These are phyloP conservation scores for Drosophila guanche DNA, from an alignment of 1,140 invertebrate genomes.

Conservation along the genomic window DNA sequence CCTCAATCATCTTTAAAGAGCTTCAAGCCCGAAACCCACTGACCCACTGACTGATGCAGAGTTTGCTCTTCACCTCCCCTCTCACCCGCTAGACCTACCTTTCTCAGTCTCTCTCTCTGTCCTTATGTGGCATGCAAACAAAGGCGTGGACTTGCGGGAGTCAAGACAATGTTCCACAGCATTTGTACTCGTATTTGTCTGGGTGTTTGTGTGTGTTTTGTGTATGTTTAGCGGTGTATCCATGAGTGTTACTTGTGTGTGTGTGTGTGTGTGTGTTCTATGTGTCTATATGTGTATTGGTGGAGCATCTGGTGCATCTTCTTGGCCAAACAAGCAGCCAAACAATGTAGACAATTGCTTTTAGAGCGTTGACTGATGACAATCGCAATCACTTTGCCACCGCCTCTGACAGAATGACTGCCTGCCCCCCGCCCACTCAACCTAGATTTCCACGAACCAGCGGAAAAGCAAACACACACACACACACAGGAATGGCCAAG, in stretches of 20 bases:
- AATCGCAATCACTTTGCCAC: conserved; percentile 77
- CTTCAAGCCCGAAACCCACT: neutral
- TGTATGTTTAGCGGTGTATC: conserved; percentile 6
- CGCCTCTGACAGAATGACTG: too few relatives aligned
- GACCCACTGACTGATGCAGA: neutral
- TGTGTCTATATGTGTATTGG: conserved; percentile 22
- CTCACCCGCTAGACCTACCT: too few relatives aligned
- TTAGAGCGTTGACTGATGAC: conserved; percentile 82
- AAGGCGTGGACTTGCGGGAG: conserved; percentile 53
- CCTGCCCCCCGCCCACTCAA: conserved; percentile 60
- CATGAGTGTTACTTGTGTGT: conserved; percentile 20
- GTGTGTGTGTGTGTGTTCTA: conserved; percentile 33
- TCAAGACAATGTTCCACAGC: conserved; percentile 61
- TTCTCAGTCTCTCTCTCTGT: too few relatives aligned
- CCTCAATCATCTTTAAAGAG: too few relatives aligned
- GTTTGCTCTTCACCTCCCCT: neutral
- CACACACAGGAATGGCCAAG: conserved; percentile 10
- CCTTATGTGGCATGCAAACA: conserved; percentile 63
- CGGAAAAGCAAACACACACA: conserved; percentile 60
- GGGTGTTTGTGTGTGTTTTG: conserved; percentile 20
- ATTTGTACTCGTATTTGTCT: conserved; percentile 13
- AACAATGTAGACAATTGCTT: conserved; percentile 82
- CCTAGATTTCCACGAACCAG: conserved; percentile 69
- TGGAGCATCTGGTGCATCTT: conserved; percentile 66
- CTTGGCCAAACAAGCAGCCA: conserved; percentile 77